These are phyloP conservation scores for Emmelina monodactyla DNA, from an alignment of 2,888 invertebrate species.

Conservation along the genomic window DNA sequence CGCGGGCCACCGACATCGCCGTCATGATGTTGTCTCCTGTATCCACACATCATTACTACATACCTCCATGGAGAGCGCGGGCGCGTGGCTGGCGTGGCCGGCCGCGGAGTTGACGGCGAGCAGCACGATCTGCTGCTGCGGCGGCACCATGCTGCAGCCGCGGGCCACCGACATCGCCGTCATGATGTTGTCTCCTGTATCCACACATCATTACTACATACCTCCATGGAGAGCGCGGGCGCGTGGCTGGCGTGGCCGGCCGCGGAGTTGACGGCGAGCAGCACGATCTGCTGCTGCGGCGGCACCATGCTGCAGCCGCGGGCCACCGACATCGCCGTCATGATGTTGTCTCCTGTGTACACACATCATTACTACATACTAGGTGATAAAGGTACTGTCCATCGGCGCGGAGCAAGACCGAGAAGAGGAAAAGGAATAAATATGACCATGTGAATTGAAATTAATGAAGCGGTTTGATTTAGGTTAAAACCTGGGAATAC, in stretches of 20 bases:
- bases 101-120: slow-evolving; percentile 34
- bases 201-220: no score
- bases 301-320: slow-evolving; percentile 81
- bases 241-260: slow-evolving; percentile 32
- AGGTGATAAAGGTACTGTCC: no score
- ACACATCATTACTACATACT: no score
- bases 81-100: slow-evolving; percentile 34
- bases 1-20: slow-evolving; percentile 88
- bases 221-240: slow-evolving; percentile 47
- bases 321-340: slow-evolving; percentile 92
- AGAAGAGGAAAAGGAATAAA: no score
- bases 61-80: slow-evolving; percentile 47
- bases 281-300: slow-evolving; percentile 62
- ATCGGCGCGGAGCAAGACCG: no score
- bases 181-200: slow-evolving; percentile 87
- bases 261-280: slow-evolving; percentile 38
- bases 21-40: slow-evolving; percentile 91
- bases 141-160: slow-evolving; percentile 78
- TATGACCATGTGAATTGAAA: no score
- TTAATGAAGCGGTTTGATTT: no score
- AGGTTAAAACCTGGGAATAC: no score
- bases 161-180: slow-evolving; percentile 92
- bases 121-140: slow-evolving; percentile 63
- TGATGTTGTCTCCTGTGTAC: slow-evolving; percentile 90
- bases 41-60: no score